A percentile compares a stretch with the other conserved stretches of the same genome.
These are phyloP conservation scores for Mesorhabditis spiculigera DNA, from an alignment of 2,888 invertebrate species.

Conservation along the genomic window DNA sequence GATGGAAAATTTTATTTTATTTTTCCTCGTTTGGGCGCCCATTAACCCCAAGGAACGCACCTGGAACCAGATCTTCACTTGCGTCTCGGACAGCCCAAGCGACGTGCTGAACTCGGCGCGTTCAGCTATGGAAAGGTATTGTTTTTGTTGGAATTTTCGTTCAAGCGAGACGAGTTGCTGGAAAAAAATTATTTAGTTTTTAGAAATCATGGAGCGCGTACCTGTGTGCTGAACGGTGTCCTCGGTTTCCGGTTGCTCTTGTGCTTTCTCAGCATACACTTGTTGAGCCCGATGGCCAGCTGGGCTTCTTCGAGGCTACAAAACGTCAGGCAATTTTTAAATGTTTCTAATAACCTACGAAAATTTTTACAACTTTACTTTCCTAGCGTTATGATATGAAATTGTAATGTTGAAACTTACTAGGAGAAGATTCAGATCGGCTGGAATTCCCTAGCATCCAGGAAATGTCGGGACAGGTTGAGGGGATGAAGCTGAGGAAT, in stretches of 20 bases:
- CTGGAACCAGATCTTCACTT: constrained; percentile 67
- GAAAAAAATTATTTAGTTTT: background rate
- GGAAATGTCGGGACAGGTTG: constrained; percentile 29
- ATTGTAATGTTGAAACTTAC: no score
- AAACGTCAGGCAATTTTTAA: background rate
- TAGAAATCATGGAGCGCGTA: background rate
- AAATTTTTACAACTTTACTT: no score
- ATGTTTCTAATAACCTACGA: background rate
- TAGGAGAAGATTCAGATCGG: no score
- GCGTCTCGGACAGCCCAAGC: constrained; percentile 84
- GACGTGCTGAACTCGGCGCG: constrained; percentile 88
- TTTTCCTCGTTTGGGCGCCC: no score
- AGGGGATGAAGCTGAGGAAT: constrained; percentile 36
- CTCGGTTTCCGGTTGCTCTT: constrained; percentile 90
- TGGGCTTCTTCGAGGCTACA: constrained; percentile 17
- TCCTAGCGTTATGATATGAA: no score
- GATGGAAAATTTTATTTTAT: no score
- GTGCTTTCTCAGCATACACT: constrained; percentile 76
- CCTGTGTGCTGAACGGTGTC: constrained; percentile 89
- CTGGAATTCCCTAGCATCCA: constrained; percentile 14
- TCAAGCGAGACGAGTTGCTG: constrained; percentile 81
- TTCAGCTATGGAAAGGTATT: constrained; percentile 89
- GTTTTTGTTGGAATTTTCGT: constrained; percentile 86
- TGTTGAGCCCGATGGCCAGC: constrained; percentile 47
- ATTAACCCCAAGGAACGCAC: constrained; percentile 26